A percentile compares a stretch with the other conserved stretches of the same genome.
phyloP scores from a whole-genome alignment of 2,113 vertebrate species.

The Oplegnathus fasciatus region DNA sequence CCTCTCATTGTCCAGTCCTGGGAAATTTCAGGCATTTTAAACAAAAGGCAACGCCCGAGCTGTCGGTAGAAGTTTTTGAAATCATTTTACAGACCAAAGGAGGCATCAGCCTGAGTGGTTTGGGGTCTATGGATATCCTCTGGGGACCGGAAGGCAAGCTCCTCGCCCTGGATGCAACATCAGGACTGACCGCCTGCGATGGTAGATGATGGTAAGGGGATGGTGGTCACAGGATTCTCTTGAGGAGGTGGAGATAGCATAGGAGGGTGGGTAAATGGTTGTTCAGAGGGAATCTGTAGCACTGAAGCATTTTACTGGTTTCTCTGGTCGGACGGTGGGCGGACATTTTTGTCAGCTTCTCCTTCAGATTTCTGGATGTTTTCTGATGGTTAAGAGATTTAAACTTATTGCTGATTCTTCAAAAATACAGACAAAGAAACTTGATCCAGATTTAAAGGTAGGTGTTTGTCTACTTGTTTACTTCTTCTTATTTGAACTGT shows the following conservation, averaged over 20 bases:
- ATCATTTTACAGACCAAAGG: not conserved
- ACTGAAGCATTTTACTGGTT: slow-evolving; percentile 44
- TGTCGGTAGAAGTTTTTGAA: slow-evolving; percentile 9
- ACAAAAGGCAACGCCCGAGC: not conserved
- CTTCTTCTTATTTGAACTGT: not conserved
- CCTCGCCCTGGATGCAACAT: slow-evolving; percentile 38
- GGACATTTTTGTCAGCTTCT: not conserved
- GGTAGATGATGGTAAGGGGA: slow-evolving; percentile 54
- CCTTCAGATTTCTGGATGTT: slow-evolving; percentile 23
- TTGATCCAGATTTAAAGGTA: slow-evolving; percentile 57
- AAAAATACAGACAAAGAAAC: not conserved
- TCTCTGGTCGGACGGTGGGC: slow-evolving; percentile 35
- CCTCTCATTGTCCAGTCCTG: slow-evolving; percentile 15
- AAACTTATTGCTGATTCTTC: slow-evolving; percentile 1
- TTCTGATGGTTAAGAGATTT: slow-evolving; percentile 23
- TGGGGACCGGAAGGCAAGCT: slow-evolving; percentile 34
- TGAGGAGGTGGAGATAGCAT: slow-evolving; percentile 67
- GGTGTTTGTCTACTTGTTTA: slow-evolving; percentile 38
- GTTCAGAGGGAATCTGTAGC: slow-evolving; percentile 14
- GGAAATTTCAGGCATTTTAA: slow-evolving; percentile 2
- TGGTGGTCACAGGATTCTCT: slow-evolving; percentile 48
- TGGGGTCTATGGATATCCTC: slow-evolving; percentile 41
- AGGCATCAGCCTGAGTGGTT: slow-evolving; percentile 27
- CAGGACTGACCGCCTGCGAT: slow-evolving; percentile 12
- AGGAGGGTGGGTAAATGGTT: slow-evolving; percentile 44